Conservation (phyloP, 2,113 vertebrate species). For the Calyptomena viridis region DNA sequence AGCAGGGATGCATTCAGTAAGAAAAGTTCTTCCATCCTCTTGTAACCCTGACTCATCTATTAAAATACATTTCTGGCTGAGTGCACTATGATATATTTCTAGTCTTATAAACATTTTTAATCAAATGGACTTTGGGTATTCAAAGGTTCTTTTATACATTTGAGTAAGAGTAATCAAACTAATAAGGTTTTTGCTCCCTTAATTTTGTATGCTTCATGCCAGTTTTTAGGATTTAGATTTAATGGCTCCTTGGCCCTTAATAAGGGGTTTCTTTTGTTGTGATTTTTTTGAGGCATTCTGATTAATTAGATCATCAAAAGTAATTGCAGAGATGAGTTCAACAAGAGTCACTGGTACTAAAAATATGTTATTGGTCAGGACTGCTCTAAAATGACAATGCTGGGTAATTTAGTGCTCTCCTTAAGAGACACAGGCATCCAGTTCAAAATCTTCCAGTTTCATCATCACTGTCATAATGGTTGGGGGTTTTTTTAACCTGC, state of each 20-base stretch:
- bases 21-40: background rate
- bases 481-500: background rate
- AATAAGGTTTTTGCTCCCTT: background rate
- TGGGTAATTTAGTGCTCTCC: background rate
- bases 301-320: constrained; percentile 11
- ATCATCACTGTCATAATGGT: background rate
- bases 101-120: background rate
- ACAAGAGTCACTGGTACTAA: background rate
- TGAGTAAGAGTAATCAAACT: background rate
- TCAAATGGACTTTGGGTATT: background rate
- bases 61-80: background rate
- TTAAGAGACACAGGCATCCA: background rate
- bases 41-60: background rate
- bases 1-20: background rate
- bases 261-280: background rate
- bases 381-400: background rate
- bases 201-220: background rate
- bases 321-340: constrained; percentile 8
- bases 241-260: background rate
- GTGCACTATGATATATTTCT: background rate
- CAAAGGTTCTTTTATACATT: background rate
- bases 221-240: background rate
- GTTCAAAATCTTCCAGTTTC: background rate
- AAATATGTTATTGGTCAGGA: background rate
- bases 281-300: background rate